phyloP scores from a whole-genome alignment of 2,797 vertebrate genomes.

The Phylloscopus collybita region DNA sequence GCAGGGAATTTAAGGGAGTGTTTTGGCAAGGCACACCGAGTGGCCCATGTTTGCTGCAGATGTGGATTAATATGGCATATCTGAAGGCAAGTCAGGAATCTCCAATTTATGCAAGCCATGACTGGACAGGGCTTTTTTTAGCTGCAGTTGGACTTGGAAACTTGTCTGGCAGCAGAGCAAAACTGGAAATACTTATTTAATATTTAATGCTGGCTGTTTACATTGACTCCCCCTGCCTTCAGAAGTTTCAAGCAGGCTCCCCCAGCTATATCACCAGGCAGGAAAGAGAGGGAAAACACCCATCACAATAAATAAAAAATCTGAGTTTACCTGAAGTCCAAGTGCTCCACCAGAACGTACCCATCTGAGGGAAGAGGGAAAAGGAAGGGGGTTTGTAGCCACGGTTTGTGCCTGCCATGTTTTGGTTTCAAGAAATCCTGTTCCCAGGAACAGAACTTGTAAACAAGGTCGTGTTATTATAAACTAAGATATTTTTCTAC shows the following conservation, averaged over 20 bases:
- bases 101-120: not conserved
- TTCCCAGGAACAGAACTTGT: no score
- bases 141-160: constrained; percentile 3
- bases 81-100: constrained; percentile 36
- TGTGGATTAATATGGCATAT: constrained; percentile 13
- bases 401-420: no score
- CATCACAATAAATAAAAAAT: constrained; percentile 11
- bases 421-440: no score
- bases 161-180: not conserved
- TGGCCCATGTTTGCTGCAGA: constrained; percentile 16
- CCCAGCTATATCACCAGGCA: not conserved
- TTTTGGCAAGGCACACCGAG: not conserved
- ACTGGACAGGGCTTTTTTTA: constrained; percentile 4
- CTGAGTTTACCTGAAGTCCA: constrained; percentile 77
- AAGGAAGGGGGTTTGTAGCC: no score
- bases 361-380: constrained; percentile 58
- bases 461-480: no score
- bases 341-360: constrained; percentile 74
- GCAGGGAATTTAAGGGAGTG: not conserved
- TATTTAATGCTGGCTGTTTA: constrained; percentile 1
- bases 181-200: constrained; percentile 28
- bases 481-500: no score
- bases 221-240: not conserved
- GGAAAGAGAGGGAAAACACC: not conserved
- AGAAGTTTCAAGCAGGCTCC: not conserved